Evolutionary conservation across 1,140 invertebrate species (phyloP), one percentile per base, ranked within the genome.

Genomic region (Sitophilus oryzae): DNA sequence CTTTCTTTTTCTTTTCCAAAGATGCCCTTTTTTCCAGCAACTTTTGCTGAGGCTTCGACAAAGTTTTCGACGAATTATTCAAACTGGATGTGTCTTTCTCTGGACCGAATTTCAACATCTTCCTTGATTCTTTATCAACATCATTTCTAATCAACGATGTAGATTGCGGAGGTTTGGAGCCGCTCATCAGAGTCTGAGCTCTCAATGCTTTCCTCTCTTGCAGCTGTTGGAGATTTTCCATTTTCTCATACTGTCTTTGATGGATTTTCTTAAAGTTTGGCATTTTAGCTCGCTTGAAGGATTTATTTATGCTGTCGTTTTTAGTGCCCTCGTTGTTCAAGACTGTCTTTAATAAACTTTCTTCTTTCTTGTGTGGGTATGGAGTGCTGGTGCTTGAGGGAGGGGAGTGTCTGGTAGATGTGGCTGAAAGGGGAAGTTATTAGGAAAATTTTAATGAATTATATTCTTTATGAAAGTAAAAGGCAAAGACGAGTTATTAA

Each of bases 231-330:
- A 84, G 55, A 30, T 80, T 82, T 66, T 84, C 82, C 78, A 83
- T 81, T 62, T 77, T 76, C 3, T 72, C 72, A 58, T 83, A 83
- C 40, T 78, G 75, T 60, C 76, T 78, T 58, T 81, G 72, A 60
- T 85, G 83, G 34, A 85, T 76, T 4, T 77, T 75, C 3, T 76
- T 73, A 58, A 85, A 85, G 69, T 84, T 80, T 9, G 83, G 83
- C 55, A 78, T 67, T 63, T 78, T 82, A 34, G 20, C 34, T 19
- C 45, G 5, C 11, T 30, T 30, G 25, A 30, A 6, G 5, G 5
- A 5, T 6, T 11, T 11, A 6, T 30, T 30, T 30, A 6, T 30
- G 11, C 5, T 6, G 5, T 6, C 25, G 5, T 30, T 30, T 21
- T 42, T 21, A 20, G 18, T 42, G 11, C 19, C 21, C 6, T 42